Evolutionary conservation across 2,888 invertebrate genomes (phyloP).

Genomic region (Lepas anatifera): DNA sequence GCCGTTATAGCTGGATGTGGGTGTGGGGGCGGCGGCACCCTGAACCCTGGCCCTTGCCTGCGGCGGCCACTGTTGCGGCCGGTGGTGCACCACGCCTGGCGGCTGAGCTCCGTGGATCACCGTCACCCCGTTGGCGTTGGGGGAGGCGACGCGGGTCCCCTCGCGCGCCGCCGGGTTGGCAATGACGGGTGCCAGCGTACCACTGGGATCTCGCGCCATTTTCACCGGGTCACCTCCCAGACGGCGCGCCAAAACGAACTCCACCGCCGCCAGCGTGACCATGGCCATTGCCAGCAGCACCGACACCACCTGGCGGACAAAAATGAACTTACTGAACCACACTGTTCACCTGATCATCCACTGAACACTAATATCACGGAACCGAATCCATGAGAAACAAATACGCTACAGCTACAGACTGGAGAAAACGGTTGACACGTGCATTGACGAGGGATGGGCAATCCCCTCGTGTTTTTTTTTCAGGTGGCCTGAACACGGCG

Average conservation of each 20-base stretch:
- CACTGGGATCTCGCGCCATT: slow-evolving; percentile 7
- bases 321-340: not conserved
- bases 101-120: not conserved
- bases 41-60: too few species aligned
- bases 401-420: too few species aligned
- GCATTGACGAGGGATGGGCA: too few species aligned
- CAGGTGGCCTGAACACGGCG: too few species aligned
- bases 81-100: not conserved
- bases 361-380: too few species aligned
- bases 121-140: not conserved
- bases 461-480: too few species aligned
- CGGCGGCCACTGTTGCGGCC: not conserved
- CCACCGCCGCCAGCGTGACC: not conserved
- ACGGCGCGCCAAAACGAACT: slow-evolving; percentile 11
- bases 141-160: not conserved
- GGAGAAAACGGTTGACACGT: too few species aligned
- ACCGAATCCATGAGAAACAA: too few species aligned
- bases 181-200: not conserved
- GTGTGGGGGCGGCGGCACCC: not conserved
- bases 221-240: slow-evolving; percentile 16
- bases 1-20: slow-evolving; percentile 11
- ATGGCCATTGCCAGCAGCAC: slow-evolving; percentile 1
- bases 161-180: slow-evolving; percentile 11
- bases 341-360: too few species aligned
- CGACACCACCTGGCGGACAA: not conserved